A percentile compares a stretch with the other conserved stretches of the same genome.
Conservation (phyloP, 2,797 vertebrate genomes). For the Picus viridis region DNA sequence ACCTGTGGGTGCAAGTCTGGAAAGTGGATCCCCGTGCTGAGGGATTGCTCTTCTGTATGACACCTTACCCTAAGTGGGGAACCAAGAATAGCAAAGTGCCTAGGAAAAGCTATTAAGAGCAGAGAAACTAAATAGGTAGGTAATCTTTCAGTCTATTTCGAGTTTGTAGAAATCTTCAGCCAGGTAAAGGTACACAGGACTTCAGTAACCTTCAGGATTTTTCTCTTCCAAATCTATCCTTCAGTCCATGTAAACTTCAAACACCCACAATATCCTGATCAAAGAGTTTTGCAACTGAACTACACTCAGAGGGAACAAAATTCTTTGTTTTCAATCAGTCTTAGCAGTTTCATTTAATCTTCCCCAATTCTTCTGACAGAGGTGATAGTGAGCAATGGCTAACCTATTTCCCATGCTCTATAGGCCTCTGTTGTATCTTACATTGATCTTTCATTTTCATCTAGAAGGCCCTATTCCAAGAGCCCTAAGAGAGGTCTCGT, state of each 20-base stretch:
- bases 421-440: background rate
- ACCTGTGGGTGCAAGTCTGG: background rate
- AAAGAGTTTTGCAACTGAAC: background rate
- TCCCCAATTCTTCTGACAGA: background rate
- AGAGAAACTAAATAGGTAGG: background rate
- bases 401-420: background rate
- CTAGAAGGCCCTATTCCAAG: background rate
- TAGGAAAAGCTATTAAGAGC: background rate
- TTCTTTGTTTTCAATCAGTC: background rate
- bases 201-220: background rate
- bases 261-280: background rate
- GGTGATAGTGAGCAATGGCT: background rate
- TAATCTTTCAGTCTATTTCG: background rate
- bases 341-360: background rate
- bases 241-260: background rate
- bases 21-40: background rate
- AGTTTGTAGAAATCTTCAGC: background rate
- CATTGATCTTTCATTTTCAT: background rate
- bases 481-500: background rate
- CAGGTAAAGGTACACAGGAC: background rate
- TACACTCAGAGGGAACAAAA: background rate
- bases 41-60: background rate
- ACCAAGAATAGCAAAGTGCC: background rate
- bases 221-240: background rate
- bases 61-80: background rate